phyloP scores from a whole-genome alignment of 35 echinoderm and acorn worm species.

The Apostichopus japonicus region DNA sequence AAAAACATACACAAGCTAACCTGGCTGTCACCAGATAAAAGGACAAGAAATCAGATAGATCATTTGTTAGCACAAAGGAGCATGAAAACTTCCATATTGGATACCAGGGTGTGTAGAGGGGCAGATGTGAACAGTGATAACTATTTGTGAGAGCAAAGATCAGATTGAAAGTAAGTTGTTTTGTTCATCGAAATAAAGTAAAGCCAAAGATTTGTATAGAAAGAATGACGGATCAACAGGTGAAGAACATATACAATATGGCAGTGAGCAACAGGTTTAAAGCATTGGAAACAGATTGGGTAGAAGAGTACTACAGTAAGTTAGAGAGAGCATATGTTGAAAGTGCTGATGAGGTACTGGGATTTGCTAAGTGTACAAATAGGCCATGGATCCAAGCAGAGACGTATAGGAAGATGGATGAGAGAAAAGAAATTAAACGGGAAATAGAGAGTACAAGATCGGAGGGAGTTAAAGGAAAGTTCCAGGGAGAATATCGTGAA shows the following conservation, averaged over 20 bases:
- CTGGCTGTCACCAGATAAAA: not conserved
- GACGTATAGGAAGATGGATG: not conserved
- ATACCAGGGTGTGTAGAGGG: not conserved
- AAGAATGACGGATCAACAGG: not conserved
- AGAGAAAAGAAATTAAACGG: not conserved
- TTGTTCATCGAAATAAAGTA: not conserved
- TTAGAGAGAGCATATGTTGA: conserved; percentile 5
- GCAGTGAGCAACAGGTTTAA: not conserved
- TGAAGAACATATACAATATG: not conserved
- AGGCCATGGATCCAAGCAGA: conserved; percentile 1
- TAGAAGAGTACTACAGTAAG: not conserved
- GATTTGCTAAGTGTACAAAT: not conserved
- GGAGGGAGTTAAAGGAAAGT: not conserved
- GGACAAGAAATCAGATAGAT: too few relatives aligned
- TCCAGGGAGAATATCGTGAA: not conserved
- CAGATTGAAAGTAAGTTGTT: not conserved
- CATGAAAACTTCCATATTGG: not conserved
- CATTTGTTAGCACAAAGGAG: too few relatives aligned
- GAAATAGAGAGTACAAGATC: not conserved
- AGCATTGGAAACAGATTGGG: not conserved
- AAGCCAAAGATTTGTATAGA: not conserved
- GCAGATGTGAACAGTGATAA: not conserved
- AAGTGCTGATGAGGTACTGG: not conserved
- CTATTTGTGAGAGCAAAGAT: not conserved
- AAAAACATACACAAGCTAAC: conserved; percentile 20